These are phyloP conservation scores for Pygmarrhopalites habei DNA, from an alignment of 1,140 invertebrate species.

Conservation along the genomic window DNA sequence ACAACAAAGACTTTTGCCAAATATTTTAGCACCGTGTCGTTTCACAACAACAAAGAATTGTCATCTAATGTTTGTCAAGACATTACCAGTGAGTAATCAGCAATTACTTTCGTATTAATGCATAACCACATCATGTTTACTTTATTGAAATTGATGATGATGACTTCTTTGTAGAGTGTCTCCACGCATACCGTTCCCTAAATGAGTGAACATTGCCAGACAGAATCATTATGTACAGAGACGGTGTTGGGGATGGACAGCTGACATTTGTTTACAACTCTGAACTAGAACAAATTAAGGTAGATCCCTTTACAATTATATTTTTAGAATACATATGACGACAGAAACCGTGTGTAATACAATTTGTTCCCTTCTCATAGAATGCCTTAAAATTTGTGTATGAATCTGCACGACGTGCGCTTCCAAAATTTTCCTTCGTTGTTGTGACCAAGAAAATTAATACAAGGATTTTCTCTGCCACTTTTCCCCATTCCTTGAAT, in stretches of 20 bases:
- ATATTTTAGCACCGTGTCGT: conserved; percentile 27
- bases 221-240: conserved; percentile 63
- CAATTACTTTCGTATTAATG: not conserved
- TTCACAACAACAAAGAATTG: conserved; percentile 25
- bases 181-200: conserved; percentile 46
- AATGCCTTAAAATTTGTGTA: conserved; percentile 2
- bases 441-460: conserved; percentile 55
- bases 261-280: conserved; percentile 44
- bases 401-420: not conserved
- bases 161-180: conserved; percentile 44
- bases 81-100: conserved; percentile 46
- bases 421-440: conserved; percentile 47
- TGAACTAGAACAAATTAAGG: conserved; percentile 26
- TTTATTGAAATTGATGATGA: too few relatives aligned
- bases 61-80: conserved; percentile 53
- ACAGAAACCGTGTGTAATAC: too few relatives aligned
- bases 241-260: conserved; percentile 79
- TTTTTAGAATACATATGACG: too few relatives aligned
- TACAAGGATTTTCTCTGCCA: conserved; percentile 45
- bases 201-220: conserved; percentile 45
- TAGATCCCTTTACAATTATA: too few relatives aligned
- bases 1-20: conserved; percentile 15
- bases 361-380: too few relatives aligned
- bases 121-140: too few relatives aligned
- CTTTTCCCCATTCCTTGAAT: conserved; percentile 44